A percentile compares a stretch with the other conserved stretches of the same genome.
phyloP scores from a whole-genome alignment of 2,888 invertebrate genomes.

The Acanthosepion esculentum region DNA sequence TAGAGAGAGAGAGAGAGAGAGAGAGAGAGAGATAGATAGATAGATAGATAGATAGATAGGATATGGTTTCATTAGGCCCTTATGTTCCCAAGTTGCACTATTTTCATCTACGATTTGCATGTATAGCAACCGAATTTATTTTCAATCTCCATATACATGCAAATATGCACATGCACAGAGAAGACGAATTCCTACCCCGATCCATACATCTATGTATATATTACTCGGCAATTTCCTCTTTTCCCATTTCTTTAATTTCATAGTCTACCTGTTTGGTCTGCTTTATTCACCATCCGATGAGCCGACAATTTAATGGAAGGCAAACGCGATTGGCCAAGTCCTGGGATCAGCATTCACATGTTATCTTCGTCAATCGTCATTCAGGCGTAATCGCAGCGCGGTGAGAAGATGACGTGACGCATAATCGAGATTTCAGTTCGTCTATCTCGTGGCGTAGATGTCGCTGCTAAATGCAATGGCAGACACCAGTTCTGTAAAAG shows the following conservation, averaged over 20 bases:
- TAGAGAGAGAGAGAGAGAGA: too few species aligned
- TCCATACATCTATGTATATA: neutral
- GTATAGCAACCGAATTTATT: too few species aligned
- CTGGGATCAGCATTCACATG: conserved; percentile 1
- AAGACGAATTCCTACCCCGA: neutral
- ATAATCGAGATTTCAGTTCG: neutral
- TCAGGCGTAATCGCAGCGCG: neutral
- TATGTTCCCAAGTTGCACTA: neutral
- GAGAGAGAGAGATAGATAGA: too few species aligned
- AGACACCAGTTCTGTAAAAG: conserved; percentile 33
- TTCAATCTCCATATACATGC: neutral
- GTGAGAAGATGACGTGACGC: neutral
- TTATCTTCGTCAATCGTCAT: conserved; percentile 33
- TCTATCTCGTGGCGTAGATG: neutral
- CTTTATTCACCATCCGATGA: neutral
- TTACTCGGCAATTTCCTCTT: neutral
- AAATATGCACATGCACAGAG: neutral
- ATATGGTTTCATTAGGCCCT: too few species aligned
- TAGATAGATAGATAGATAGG: too few species aligned
- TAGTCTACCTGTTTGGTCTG: neutral
- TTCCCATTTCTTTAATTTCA: neutral
- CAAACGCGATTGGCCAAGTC: conserved; percentile 1
- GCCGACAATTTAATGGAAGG: conserved; percentile 14
- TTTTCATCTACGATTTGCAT: neutral
- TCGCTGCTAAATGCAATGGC: neutral